phyloP scores from a whole-genome alignment of 2,113 vertebrate genomes.

The Limnothrissa miodon region DNA sequence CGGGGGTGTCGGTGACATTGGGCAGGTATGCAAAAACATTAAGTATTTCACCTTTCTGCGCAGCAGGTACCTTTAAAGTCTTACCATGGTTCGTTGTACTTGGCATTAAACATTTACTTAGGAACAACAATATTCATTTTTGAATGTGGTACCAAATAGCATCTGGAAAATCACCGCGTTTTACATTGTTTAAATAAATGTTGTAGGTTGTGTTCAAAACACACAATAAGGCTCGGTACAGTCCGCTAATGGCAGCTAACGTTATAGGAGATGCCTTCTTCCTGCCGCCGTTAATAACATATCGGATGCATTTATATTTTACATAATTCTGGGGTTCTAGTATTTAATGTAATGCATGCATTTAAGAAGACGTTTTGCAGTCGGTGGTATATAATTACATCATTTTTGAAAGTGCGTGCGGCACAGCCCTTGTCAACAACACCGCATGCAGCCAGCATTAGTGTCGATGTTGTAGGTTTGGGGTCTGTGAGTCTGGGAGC shows the following conservation, averaged over 20 bases:
- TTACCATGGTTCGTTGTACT: background rate
- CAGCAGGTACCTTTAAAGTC: background rate
- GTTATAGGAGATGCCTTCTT: background rate
- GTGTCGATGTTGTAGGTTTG: slow-evolving; percentile 2
- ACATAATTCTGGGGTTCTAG: background rate
- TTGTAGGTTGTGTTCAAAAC: background rate
- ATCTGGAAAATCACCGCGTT: background rate
- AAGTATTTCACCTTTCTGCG: background rate
- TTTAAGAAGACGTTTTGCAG: background rate
- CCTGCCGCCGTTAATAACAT: background rate
- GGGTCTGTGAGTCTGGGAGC: background rate
- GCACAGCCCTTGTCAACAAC: background rate
- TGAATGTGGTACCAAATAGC: background rate
- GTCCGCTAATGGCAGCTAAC: background rate
- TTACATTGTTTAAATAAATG: background rate
- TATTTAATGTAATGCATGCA: background rate
- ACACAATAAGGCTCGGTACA: background rate
- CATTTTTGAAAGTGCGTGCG: background rate
- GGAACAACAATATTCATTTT: background rate
- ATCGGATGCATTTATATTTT: background rate
- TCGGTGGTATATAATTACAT: background rate
- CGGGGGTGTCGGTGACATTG: slow-evolving; percentile 63
- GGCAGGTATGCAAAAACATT: slow-evolving; percentile 61
- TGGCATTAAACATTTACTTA: background rate
- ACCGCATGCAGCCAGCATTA: background rate